These are phyloP conservation scores for Listronotus bonariensis DNA, from an alignment of 1,140 invertebrate species.

Conservation along the genomic window DNA sequence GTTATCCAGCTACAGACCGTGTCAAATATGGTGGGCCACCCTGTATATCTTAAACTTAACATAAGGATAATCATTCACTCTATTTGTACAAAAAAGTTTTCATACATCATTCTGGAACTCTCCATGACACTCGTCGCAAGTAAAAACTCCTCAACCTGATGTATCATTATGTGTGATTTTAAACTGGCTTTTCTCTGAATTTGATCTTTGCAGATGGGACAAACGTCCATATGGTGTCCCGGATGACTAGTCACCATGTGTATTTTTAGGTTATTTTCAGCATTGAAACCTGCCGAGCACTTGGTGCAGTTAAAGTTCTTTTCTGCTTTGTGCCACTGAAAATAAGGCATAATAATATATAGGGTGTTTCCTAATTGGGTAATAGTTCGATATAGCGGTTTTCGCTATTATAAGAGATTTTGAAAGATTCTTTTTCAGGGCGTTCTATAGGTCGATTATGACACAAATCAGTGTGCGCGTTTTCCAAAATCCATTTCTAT, in stretches of 20 bases:
- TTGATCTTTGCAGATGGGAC: conserved; percentile 66
- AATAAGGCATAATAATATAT: background rate
- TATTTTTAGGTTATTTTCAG: conserved; percentile 62
- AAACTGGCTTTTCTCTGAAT: conserved; percentile 71
- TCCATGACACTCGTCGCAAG: conserved; percentile 72
- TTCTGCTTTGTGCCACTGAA: conserved; percentile 62
- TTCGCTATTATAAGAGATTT: no score
- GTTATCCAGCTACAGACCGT: no score
- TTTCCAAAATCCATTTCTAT: no score
- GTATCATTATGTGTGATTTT: conserved; percentile 71
- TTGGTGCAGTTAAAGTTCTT: conserved; percentile 66
- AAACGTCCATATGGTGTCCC: conserved; percentile 60
- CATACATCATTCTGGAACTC: conserved; percentile 69
- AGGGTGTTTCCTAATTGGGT: no score
- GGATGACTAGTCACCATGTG: conserved; percentile 65
- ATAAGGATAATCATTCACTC: no score
- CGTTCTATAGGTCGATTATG: no score
- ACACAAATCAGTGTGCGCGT: no score
- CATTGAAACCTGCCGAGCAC: conserved; percentile 67
- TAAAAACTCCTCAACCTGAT: conserved; percentile 71
- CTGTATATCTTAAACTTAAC: no score
- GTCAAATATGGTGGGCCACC: no score
- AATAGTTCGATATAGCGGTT: no score
- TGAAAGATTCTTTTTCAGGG: no score
- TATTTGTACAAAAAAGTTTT: conserved; percentile 2